Conservation (phyloP, 2,113 vertebrate species). For the Oreochromis aureus region DNA sequence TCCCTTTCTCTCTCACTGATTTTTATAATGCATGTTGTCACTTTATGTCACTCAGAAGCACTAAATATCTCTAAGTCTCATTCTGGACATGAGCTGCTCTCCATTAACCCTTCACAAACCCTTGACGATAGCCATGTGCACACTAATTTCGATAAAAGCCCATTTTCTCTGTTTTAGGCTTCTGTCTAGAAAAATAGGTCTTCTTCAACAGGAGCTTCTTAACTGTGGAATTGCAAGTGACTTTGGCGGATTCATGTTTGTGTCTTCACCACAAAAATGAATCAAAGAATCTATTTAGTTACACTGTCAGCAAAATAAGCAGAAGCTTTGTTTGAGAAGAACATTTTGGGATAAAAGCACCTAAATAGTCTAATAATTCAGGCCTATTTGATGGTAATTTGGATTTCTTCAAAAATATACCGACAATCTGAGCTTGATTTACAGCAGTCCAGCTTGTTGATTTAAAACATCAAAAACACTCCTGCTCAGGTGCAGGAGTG, state of each 20-base stretch:
- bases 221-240: not conserved
- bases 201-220: not conserved
- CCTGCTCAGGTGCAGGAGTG: not conserved
- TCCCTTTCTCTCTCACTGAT: not conserved
- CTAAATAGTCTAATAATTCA: not conserved
- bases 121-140: not conserved
- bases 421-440: not conserved
- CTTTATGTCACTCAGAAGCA: slow-evolving; percentile 11
- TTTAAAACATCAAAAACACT: no score
- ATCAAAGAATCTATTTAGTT: not conserved
- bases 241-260: not conserved
- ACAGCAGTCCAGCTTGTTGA: not conserved
- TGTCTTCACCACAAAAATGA: not conserved
- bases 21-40: slow-evolving; percentile 25
- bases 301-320: not conserved
- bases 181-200: not conserved
- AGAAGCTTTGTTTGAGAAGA: not conserved
- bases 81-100: not conserved
- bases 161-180: not conserved
- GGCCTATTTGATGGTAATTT: not conserved
- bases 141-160: not conserved
- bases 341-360: not conserved
- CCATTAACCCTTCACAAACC: slow-evolving; percentile 1
- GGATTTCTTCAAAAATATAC: not conserved
- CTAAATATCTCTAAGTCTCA: not conserved